Evolutionary conservation across 2,888 invertebrate species (phyloP).

Genomic region (Spisula subtruncata): DNA sequence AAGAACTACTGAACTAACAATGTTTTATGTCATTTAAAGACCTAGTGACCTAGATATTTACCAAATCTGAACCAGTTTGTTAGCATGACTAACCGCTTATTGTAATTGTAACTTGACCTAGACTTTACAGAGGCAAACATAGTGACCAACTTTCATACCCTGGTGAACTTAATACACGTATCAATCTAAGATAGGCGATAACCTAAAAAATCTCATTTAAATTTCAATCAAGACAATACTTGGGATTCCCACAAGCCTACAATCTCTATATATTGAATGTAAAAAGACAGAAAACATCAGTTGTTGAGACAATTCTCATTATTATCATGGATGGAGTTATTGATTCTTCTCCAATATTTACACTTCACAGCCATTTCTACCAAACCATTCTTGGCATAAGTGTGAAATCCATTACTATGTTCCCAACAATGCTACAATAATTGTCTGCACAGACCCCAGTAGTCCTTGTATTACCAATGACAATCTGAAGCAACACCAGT

Average conservation of each 20-base stretch:
- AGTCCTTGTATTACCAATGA: background rate
- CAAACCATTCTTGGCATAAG: background rate
- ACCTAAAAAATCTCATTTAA: background rate
- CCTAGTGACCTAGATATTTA: too few relatives aligned
- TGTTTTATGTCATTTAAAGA: too few relatives aligned
- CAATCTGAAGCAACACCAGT: background rate
- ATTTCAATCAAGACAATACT: background rate
- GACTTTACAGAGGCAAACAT: too few relatives aligned
- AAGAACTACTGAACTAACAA: too few relatives aligned
- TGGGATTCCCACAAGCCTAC: background rate
- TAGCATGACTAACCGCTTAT: too few relatives aligned
- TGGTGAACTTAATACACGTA: too few relatives aligned
- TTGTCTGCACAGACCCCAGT: background rate
- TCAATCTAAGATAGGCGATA: background rate
- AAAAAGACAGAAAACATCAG: constrained; percentile 18
- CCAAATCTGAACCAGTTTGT: too few relatives aligned
- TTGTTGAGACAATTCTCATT: constrained; percentile 4
- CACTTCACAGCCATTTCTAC: background rate
- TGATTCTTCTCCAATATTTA: constrained; percentile 23
- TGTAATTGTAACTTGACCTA: too few relatives aligned
- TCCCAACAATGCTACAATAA: background rate
- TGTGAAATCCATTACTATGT: constrained; percentile 5
- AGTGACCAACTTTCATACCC: too few relatives aligned
- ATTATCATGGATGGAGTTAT: background rate
- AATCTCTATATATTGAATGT: background rate